phyloP scores from a whole-genome alignment of 2,113 vertebrate genomes.

The Sinosuthora webbiana region DNA sequence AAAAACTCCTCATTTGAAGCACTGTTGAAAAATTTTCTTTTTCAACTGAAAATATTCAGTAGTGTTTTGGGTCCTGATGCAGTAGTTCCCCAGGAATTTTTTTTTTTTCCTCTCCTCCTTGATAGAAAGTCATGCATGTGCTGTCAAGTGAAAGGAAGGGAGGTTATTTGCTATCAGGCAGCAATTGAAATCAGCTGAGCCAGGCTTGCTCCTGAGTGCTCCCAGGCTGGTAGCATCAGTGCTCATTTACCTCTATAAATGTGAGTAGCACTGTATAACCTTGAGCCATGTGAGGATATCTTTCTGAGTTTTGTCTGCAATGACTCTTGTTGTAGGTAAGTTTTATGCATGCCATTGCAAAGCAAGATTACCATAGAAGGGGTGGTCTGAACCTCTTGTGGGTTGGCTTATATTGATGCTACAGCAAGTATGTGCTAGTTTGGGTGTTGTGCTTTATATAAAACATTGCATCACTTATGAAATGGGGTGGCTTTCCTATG shows the following conservation, averaged over 20 bases:
- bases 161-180: not conserved
- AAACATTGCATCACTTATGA: not conserved
- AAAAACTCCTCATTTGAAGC: not conserved
- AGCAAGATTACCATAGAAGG: not conserved
- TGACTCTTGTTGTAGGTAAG: not conserved
- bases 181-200: not conserved
- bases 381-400: not conserved
- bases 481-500: not conserved
- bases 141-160: not conserved
- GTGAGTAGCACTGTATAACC: rapidly evolving
- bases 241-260: not conserved
- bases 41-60: not conserved
- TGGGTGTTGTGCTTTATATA: not conserved
- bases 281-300: rapidly evolving
- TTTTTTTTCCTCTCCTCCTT: not conserved
- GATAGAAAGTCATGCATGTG: not conserved
- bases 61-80: not conserved
- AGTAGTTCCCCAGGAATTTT: not conserved
- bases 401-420: not conserved
- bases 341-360: not conserved
- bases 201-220: not conserved
- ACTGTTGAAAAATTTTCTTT: not conserved
- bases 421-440: not conserved
- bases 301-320: rapidly evolving
- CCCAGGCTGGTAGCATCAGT: not conserved